Base-by-base conservation (phyloP, 1,140 invertebrate species). In the Drosophila littoralis region DNA sequence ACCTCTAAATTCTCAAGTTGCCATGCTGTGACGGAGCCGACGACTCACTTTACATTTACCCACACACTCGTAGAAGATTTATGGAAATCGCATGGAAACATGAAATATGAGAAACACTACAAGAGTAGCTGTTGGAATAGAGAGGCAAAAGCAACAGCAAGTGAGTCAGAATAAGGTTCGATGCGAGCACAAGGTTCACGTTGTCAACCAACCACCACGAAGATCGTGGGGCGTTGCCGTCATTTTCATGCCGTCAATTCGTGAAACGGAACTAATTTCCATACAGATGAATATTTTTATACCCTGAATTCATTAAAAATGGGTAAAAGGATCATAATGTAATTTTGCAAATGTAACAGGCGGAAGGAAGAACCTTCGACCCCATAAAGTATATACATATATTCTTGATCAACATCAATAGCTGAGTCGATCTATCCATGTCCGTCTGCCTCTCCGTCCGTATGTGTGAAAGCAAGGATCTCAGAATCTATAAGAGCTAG, bases 71-170 rank as follows among this genome's bases (percentile, higher is more conserved):
- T 43, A 28, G 55, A 76, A 83, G 80, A 83, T 82, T 82, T 79
- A 83, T 83, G 80, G 69, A 79, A 83, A 83, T 83, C 80, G 80
- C 80, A 65, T 83, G 80, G 80, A 76, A 83, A 83, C 83, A 76
- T 83, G 75, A 83, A 83, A 83, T 83, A 83, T 83, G 80, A 64
- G 36, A 79, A 72, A 79, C 72, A 54, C 72, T 76, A 33, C 50
- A 61, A 33, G 50, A 69, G 69, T 59, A 57, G 35, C 54, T 22
- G 7, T 57, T 12, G 17, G 7, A 40, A n/a, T 10, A 17, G 17
- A 57, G 17, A 57, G 54, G 36, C 6, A 50, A 28, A 28, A 36
- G 13, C 17, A 38, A 12, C 13, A 32, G 15, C 32, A 36, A 54
- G 12, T 22, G 13, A 36, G 8, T 15, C 35, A 38, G 35, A 38